These are phyloP conservation scores for Tychaedon coryphoeus DNA, from an alignment of 2,113 vertebrate genomes.

Conservation along the genomic window DNA sequence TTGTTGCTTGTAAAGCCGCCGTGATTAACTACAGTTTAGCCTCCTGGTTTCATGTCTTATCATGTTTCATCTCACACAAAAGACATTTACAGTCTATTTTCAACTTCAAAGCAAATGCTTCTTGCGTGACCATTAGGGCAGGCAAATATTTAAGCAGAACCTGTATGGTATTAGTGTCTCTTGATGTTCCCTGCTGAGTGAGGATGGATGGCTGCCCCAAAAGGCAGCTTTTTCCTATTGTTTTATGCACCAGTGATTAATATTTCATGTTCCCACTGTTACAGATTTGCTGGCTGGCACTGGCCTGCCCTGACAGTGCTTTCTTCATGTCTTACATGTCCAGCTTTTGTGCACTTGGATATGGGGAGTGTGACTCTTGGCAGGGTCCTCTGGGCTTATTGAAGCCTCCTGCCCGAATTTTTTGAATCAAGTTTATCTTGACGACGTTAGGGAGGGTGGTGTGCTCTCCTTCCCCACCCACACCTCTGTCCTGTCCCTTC, in stretches of 20 bases:
- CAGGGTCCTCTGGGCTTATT: background rate
- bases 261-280: constrained; percentile 49
- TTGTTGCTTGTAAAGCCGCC: constrained; percentile 57
- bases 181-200: constrained; percentile 49
- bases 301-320: constrained; percentile 25
- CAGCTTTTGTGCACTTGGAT: background rate
- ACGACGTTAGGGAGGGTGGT: accelerated
- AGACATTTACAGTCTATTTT: constrained; percentile 53
- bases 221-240: constrained; percentile 59
- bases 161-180: constrained; percentile 46
- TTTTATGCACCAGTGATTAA: constrained; percentile 43
- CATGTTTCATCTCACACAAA: constrained; percentile 66
- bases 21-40: constrained; percentile 59
- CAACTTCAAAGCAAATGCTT: constrained; percentile 73
- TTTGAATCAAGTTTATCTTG: background rate
- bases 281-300: constrained; percentile 22
- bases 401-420: background rate
- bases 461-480: background rate
- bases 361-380: constrained; percentile 31
- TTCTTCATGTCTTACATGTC: constrained; percentile 15
- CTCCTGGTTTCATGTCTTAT: constrained; percentile 68
- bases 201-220: constrained; percentile 59
- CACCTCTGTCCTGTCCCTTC: background rate
- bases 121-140: constrained; percentile 39
- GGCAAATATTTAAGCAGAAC: constrained; percentile 71